These are phyloP conservation scores for Delichon dasypus DNA, from an alignment of 2,797 vertebrate species.

Conservation along the genomic window DNA sequence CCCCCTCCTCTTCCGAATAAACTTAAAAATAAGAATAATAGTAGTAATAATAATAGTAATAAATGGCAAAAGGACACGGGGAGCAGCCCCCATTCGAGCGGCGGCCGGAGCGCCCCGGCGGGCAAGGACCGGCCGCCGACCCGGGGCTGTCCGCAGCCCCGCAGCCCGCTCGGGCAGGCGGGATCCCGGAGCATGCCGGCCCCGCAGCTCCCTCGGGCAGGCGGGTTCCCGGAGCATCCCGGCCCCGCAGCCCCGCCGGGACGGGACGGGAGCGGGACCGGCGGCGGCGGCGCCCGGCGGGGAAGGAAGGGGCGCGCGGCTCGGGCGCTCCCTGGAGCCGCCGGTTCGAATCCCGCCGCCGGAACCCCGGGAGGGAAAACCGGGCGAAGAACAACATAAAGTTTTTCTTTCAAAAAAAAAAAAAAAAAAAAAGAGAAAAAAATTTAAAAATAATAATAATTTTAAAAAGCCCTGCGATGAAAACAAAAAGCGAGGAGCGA, in stretches of 20 bases:
- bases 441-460: no score
- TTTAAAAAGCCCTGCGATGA: background rate
- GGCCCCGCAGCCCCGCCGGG: background rate
- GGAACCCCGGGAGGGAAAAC: background rate
- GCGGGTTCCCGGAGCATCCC: background rate
- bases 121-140: conserved; percentile 66
- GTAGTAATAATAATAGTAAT: background rate
- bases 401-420: background rate
- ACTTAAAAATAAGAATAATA: background rate
- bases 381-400: background rate
- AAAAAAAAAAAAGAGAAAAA: background rate
- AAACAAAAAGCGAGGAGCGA: background rate
- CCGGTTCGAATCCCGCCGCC: background rate
- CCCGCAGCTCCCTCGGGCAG: background rate
- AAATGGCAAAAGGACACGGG: background rate
- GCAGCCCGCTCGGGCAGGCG: conserved; percentile 73
- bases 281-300: background rate
- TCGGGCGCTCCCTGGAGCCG: fast-evolving
- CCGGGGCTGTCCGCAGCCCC: conserved; percentile 79
- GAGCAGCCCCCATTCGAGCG: background rate
- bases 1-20: background rate
- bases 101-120: conserved; percentile 21
- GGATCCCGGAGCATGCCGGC: background rate
- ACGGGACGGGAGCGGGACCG: background rate
- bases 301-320: background rate